phyloP scores from a whole-genome alignment of 2,888 invertebrate genomes.

The Anthoptus insignis region DNA sequence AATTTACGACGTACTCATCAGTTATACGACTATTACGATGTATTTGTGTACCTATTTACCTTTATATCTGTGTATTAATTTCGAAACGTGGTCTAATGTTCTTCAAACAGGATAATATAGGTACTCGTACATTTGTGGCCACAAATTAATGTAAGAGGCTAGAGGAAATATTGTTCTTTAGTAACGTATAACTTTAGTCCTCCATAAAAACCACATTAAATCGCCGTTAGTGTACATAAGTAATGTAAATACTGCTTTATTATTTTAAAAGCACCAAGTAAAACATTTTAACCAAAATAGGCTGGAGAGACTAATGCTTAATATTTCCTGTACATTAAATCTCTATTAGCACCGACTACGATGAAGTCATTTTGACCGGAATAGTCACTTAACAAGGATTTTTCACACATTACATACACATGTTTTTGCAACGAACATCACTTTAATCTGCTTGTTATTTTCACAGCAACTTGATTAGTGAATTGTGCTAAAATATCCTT shows the following conservation, averaged over 20 bases:
- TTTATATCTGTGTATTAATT: too few relatives aligned
- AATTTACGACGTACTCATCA: too few relatives aligned
- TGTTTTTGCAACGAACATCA: conserved; percentile 11
- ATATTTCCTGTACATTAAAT: conserved; percentile 31
- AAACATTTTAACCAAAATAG: not conserved
- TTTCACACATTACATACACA: conserved; percentile 15
- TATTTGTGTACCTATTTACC: too few relatives aligned
- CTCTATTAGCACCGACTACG: conserved; percentile 23
- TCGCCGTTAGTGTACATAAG: not conserved
- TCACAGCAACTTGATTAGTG: not conserved
- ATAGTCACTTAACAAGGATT: conserved; percentile 18
- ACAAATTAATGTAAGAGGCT: not conserved
- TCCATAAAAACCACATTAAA: not conserved
- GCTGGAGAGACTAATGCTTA: not conserved
- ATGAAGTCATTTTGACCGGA: conserved; percentile 28
- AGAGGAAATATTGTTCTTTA: not conserved
- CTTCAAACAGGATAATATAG: not conserved
- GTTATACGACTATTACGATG: too few relatives aligned
- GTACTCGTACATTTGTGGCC: not conserved
- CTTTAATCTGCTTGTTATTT: not conserved
- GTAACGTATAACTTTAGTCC: not conserved
- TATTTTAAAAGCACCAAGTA: not conserved
- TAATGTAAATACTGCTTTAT: not conserved
- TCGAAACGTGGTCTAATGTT: not conserved
- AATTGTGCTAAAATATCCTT: not conserved